Evolutionary conservation across 2,888 invertebrate genomes (phyloP), one percentile per base, ranked within the genome.

Genomic region (Parnassius orleans): DNA sequence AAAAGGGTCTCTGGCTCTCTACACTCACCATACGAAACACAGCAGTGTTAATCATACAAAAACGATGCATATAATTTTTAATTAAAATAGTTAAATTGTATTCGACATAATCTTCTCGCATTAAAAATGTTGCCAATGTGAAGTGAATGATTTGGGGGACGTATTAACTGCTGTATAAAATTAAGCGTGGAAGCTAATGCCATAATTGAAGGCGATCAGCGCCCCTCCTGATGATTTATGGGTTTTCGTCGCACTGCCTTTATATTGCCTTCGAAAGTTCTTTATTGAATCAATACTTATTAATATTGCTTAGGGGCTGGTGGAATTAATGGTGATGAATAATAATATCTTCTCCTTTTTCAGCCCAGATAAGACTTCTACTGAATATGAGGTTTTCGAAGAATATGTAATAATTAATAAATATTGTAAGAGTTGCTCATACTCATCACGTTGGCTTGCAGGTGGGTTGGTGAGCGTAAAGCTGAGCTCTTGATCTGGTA

Each of bases 161-260:
- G 75, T 75, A 74, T 74, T 73, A 60, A 63, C 74, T 72, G 75
- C 77, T 75, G 75, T 77, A 80, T 80, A 83, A 85, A 90, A 90
- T 89, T 86, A 88, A 84, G 79, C 83, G 84, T 82, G 83, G 84
- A 85, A 87, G 84, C 86, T 89, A 90, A 90, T 87, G 83, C 88
- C 81, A 83, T 89, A 91, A 90, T 90, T 86, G 89, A 77, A 79
- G 86, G 85, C 86, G 89, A 88, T 89, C 87, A 83, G 83, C 83
- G 74, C 84, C 84, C 86, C 85, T 81, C 78, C 75, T 70, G 78
- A 90, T 90, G 90, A 90, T 86, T 88, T 84, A 88, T 88, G 79
- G 68, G 63, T 61, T 54, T 46, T 48, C 14, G 15, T 7, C 48
- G 14, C 48, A 46, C 46, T 46, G 14, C 48, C 14, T 48, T 48